Evolutionary conservation across 2,797 vertebrate species (phyloP).

Genomic region (Orestias chungarensis): DNA sequence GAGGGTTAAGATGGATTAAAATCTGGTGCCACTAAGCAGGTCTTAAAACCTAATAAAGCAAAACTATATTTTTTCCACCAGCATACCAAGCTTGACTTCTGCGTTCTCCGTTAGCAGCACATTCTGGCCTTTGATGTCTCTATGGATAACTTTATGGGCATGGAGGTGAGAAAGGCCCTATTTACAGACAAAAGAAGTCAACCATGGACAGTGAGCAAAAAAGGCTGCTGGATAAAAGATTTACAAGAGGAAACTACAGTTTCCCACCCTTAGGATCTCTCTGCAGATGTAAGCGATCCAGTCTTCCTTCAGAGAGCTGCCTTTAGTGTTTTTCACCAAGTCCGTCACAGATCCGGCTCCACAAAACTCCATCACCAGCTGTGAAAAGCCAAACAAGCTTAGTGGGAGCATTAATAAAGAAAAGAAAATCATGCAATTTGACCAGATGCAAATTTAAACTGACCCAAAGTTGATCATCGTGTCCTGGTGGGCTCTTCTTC

Average conservation of each 20-base stretch:
- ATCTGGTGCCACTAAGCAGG: not conserved
- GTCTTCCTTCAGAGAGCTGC: constrained; percentile 92
- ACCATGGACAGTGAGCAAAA: constrained; percentile 2
- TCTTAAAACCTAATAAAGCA: not conserved
- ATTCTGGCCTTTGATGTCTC: constrained; percentile 96
- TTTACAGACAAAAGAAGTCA: constrained; percentile 36
- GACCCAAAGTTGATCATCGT: constrained; percentile 95
- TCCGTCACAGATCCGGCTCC: constrained; percentile 93
- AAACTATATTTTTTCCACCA: not conserved
- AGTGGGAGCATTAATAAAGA: constrained; percentile 15
- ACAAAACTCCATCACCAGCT: constrained; percentile 97
- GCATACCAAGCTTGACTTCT: constrained; percentile 92
- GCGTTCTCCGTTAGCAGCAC: constrained; percentile 94
- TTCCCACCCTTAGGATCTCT: constrained; percentile 89
- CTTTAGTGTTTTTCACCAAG: constrained; percentile 94
- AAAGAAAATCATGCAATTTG: constrained; percentile 1
- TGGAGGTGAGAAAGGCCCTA: constrained; percentile 95
- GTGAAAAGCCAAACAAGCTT: constrained; percentile 38
- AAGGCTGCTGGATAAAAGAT: constrained; percentile 9
- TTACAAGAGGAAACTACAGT: not conserved
- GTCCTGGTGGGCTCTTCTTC: constrained; percentile 93
- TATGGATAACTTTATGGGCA: constrained; percentile 92
- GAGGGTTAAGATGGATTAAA: constrained; percentile 8
- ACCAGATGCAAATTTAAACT: constrained; percentile 38
- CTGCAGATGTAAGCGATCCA: constrained; percentile 95